These are phyloP conservation scores for Gasterosteus aculeatus DNA, from an alignment of 2,113 vertebrate species.

Conservation along the genomic window DNA sequence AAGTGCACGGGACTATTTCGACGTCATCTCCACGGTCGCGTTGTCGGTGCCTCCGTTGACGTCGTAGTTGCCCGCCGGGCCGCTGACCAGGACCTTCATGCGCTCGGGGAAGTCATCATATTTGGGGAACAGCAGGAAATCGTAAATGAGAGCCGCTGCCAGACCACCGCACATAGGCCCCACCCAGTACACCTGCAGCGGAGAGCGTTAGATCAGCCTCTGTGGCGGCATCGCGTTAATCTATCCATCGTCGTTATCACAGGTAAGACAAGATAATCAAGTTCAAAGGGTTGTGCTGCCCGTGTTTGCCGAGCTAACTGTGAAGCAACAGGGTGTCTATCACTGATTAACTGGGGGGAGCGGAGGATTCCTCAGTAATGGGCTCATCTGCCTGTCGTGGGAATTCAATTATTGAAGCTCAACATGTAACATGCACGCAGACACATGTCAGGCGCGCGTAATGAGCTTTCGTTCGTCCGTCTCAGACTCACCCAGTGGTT, in stretches of 20 bases:
- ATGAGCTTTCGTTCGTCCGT: background rate
- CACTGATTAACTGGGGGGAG: slow-evolving; percentile 72
- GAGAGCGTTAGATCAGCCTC: slow-evolving; percentile 25
- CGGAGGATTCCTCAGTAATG: background rate
- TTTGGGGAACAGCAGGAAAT: slow-evolving; percentile 91
- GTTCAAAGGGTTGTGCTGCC: slow-evolving; percentile 24
- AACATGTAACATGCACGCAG: slow-evolving; percentile 25
- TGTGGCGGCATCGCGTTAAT: background rate
- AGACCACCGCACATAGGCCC: slow-evolving; percentile 84
- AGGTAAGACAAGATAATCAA: background rate
- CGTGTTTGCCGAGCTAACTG: background rate
- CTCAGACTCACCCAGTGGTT: slow-evolving; percentile 91
- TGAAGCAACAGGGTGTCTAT: slow-evolving; percentile 54
- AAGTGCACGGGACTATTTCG: slow-evolving; percentile 69
- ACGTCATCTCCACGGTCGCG: slow-evolving; percentile 76
- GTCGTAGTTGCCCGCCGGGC: slow-evolving; percentile 88
- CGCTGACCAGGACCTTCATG: slow-evolving; percentile 90
- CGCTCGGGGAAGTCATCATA: slow-evolving; percentile 88
- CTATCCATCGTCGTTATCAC: background rate
- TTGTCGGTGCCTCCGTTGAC: slow-evolving; percentile 75
- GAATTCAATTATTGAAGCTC: slow-evolving; percentile 46
- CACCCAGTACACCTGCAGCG: slow-evolving; percentile 83
- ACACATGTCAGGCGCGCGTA: slow-evolving; percentile 33
- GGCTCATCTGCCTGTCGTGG: slow-evolving; percentile 4
- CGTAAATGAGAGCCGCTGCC: slow-evolving; percentile 87